Percentiles rank a stretch among this genome's conserved stretches.
Evolutionary conservation across 2,797 vertebrate genomes (phyloP).

Genomic region (Melanotaenia pygmaea): DNA sequence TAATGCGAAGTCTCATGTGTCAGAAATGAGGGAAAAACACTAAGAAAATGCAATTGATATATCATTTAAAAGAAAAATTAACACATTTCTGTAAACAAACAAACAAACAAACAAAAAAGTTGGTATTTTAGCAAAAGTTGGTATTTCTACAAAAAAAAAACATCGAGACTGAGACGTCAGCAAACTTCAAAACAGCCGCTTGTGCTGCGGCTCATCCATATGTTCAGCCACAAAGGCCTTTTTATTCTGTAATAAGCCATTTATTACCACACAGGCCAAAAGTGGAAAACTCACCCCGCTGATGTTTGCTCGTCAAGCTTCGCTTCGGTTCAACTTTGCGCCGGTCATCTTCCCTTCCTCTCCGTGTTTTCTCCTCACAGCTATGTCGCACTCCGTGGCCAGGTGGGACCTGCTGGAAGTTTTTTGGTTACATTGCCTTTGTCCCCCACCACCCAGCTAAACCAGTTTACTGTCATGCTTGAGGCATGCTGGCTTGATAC

Average conservation of each 20-base stretch:
- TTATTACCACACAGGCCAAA: background rate
- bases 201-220: background rate
- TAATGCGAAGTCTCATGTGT: slow-evolving; percentile 32
- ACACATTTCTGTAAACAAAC: too few relatives aligned
- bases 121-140: background rate
- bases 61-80: background rate
- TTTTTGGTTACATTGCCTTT: slow-evolving; percentile 8
- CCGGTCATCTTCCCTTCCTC: slow-evolving; percentile 39
- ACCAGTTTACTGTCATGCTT: slow-evolving; percentile 77
- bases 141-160: background rate
- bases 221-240: background rate
- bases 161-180: background rate
- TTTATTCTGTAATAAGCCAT: background rate
- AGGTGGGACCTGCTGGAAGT: slow-evolving; percentile 28
- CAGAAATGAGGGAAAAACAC: slow-evolving; percentile 1
- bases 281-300: slow-evolving; percentile 36
- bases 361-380: background rate
- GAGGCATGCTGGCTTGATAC: slow-evolving; percentile 64
- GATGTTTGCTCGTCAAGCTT: slow-evolving; percentile 21
- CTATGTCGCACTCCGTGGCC: slow-evolving; percentile 23
- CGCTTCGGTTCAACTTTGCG: slow-evolving; percentile 20
- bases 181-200: background rate
- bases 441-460: slow-evolving; percentile 48
- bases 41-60: background rate
- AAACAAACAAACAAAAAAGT: background rate